Evolutionary conservation across 2,113 vertebrate species (phyloP).

Genomic region (Synchiropus splendidus): DNA sequence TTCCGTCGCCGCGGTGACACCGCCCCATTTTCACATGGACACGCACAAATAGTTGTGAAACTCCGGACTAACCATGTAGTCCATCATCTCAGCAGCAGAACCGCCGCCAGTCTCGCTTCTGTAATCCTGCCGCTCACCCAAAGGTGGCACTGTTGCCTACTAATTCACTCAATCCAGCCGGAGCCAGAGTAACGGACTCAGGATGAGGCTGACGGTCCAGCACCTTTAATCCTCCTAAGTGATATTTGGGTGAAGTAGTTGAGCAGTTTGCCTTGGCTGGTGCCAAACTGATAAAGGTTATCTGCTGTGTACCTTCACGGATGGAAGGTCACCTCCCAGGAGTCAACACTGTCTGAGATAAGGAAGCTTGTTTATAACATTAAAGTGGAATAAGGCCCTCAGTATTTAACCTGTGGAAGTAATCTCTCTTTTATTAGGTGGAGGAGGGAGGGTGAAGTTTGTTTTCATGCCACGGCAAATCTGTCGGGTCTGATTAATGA

Average conservation of each 20-base stretch:
- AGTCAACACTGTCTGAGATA: slow-evolving; percentile 47
- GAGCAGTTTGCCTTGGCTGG: slow-evolving; percentile 22
- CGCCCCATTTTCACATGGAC: slow-evolving; percentile 68
- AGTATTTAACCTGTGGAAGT: slow-evolving; percentile 17
- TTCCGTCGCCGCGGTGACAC: slow-evolving; percentile 54
- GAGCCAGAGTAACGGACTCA: slow-evolving; percentile 1
- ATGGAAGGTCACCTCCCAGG: slow-evolving; percentile 42
- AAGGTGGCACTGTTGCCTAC: slow-evolving; percentile 61
- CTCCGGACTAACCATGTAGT: slow-evolving; percentile 4
- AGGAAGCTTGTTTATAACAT: slow-evolving; percentile 51
- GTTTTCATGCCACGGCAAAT: slow-evolving; percentile 68
- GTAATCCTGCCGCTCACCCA: slow-evolving; percentile 34
- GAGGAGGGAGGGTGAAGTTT: slow-evolving; percentile 43
- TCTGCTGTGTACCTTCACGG: slow-evolving; percentile 56
- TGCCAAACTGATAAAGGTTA: slow-evolving; percentile 52
- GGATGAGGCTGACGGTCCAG: slow-evolving; percentile 20
- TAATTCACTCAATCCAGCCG: no score
- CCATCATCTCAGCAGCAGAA: slow-evolving; percentile 1
- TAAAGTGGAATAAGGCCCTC: slow-evolving; percentile 37
- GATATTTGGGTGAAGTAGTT: slow-evolving; percentile 27
- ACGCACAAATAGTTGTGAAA: slow-evolving; percentile 63
- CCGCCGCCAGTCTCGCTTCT: background rate
- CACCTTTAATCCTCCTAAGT: slow-evolving; percentile 49
- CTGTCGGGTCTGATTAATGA: slow-evolving; percentile 70
- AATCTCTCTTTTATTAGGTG: slow-evolving; percentile 26